Conservation (phyloP, 92 coral and sea anemone genomes). For the Zoanthus sociatus region DNA sequence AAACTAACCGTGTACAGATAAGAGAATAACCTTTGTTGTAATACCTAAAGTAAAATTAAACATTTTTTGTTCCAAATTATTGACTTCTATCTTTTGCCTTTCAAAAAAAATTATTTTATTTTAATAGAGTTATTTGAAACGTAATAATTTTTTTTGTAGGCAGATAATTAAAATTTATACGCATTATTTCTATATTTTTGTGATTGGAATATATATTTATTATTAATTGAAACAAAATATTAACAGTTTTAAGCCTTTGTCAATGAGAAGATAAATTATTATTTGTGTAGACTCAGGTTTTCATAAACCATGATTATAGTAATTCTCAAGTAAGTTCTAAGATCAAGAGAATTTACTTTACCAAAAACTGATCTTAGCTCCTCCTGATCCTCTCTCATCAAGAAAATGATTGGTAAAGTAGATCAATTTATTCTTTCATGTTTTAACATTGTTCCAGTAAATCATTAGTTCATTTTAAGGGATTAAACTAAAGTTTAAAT, state of each 20-base stretch:
- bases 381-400: neutral
- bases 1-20: neutral
- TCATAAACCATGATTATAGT: neutral
- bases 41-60: neutral
- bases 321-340: neutral
- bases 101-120: neutral
- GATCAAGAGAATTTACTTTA: neutral
- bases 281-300: neutral
- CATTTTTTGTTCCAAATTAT: neutral
- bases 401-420: conserved; percentile 30
- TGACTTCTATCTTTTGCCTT: neutral
- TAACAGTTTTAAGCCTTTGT: neutral
- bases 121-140: neutral
- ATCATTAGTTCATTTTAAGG: neutral
- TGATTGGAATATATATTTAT: conserved; percentile 6
- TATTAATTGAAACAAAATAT: conserved; percentile 31
- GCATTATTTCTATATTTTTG: neutral
- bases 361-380: neutral
- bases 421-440: neutral
- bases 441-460: neutral
- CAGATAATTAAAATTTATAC: neutral
- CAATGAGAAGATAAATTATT: neutral
- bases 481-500: too few relatives aligned
- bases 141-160: neutral
- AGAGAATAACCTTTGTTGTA: neutral